Evolutionary conservation across 1,140 invertebrate species (phyloP).

Genomic region (Melitaea cinxia): DNA sequence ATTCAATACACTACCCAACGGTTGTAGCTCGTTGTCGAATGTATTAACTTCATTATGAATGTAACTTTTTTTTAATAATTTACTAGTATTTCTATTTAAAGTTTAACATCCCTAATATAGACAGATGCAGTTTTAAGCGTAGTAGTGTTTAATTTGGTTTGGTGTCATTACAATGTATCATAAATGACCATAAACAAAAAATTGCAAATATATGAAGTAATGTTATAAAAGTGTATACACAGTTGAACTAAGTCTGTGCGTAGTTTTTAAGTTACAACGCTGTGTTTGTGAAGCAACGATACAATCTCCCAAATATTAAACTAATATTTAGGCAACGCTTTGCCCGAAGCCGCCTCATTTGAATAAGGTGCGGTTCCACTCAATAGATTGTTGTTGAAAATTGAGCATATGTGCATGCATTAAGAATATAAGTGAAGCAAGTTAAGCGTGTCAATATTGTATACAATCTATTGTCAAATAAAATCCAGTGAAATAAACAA

Average conservation of each 20-base stretch:
- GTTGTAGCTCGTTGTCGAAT: constrained; percentile 50
- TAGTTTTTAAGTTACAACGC: constrained; percentile 51
- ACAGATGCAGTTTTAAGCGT: too few species aligned
- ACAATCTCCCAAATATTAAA: constrained; percentile 80
- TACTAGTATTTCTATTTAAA: neutral
- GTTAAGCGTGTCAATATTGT: neutral
- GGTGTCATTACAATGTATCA: too few species aligned
- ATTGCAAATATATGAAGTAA: too few species aligned
- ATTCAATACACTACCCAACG: constrained; percentile 53
- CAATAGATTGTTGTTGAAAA: constrained; percentile 4
- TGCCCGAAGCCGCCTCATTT: constrained; percentile 78
- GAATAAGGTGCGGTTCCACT: constrained; percentile 71
- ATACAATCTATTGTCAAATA: neutral
- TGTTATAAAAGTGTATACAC: too few species aligned
- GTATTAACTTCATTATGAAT: neutral
- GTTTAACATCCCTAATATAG: too few species aligned
- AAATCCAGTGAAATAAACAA: neutral
- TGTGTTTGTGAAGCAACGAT: constrained; percentile 55
- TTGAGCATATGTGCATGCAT: neutral
- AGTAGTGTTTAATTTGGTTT: too few species aligned
- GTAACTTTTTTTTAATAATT: too few species aligned
- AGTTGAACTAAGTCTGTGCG: neutral
- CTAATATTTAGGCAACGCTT: constrained; percentile 82
- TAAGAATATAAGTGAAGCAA: neutral
- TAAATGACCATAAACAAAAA: too few species aligned